Evolutionary conservation across 64 coral and sea anemone species (phyloP).

Genomic region (Montipora capricornis): DNA sequence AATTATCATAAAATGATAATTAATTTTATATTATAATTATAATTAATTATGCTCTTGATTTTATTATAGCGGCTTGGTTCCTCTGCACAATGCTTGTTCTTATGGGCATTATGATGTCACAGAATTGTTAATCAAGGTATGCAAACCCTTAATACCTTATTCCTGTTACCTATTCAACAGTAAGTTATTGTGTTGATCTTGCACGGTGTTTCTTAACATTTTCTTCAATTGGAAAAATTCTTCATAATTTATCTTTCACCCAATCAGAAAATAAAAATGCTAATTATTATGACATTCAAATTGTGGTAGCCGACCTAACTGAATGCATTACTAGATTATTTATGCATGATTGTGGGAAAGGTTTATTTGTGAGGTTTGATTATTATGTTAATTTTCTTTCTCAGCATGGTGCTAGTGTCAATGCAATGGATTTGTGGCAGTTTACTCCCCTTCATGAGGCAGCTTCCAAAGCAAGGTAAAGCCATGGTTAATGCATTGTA

Average conservation of each 20-base stretch:
- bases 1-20: not conserved
- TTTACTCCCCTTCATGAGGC: slow-evolving; percentile 98
- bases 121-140: slow-evolving; percentile 95
- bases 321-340: not conserved
- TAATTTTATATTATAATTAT: no score
- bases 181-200: no score
- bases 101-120: slow-evolving; percentile 99
- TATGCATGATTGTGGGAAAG: not conserved
- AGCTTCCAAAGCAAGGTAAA: slow-evolving; percentile 96
- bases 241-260: no score
- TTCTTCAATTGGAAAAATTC: no score
- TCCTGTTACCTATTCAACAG: not conserved
- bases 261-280: no score
- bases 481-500: no score
- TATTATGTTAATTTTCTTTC: not conserved
- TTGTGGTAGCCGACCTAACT: no score
- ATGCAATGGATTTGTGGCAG: slow-evolving; percentile 99
- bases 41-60: not conserved
- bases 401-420: slow-evolving; percentile 96
- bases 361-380: not conserved
- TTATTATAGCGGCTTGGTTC: slow-evolving; percentile 87
- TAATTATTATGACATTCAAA: no score
- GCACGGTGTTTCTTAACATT: no score
- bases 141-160: not conserved
- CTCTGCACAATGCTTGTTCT: slow-evolving; percentile 98